phyloP scores from a whole-genome alignment of 2,888 invertebrate species.

The Psylliodes chrysocephalus region DNA sequence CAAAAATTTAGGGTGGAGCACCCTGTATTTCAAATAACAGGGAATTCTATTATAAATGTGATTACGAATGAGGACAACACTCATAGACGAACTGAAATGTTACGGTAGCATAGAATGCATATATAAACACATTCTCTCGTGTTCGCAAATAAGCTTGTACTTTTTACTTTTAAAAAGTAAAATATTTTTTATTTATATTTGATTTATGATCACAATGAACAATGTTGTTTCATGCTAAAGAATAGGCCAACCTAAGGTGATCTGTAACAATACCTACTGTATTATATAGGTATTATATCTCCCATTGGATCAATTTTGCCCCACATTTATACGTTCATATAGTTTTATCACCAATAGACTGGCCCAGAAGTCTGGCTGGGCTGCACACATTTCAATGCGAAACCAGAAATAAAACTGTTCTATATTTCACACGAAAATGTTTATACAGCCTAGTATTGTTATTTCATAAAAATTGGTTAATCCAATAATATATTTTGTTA shows the following conservation, averaged over 20 bases:
- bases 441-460: neutral
- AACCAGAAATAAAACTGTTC: neutral
- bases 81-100: neutral
- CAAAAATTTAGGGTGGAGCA: no score
- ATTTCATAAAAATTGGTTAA: no score
- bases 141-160: conserved; percentile 6
- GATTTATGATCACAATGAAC: conserved; percentile 5
- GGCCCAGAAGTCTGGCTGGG: conserved; percentile 14
- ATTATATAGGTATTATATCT: conserved; percentile 19
- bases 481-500: neutral
- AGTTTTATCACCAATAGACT: conserved; percentile 20
- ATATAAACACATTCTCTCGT: conserved; percentile 1
- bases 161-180: neutral
- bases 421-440: neutral
- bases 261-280: conserved; percentile 13
- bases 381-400: conserved; percentile 20
- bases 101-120: neutral
- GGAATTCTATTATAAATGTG: no score
- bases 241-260: conserved; percentile 31
- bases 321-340: conserved; percentile 12
- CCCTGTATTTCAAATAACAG: no score
- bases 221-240: conserved; percentile 14
- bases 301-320: conserved; percentile 16
- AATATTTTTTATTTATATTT: neutral
- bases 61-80: neutral